Evolutionary conservation across 2,888 invertebrate genomes (phyloP).

Genomic region (Perdita meconis): DNA sequence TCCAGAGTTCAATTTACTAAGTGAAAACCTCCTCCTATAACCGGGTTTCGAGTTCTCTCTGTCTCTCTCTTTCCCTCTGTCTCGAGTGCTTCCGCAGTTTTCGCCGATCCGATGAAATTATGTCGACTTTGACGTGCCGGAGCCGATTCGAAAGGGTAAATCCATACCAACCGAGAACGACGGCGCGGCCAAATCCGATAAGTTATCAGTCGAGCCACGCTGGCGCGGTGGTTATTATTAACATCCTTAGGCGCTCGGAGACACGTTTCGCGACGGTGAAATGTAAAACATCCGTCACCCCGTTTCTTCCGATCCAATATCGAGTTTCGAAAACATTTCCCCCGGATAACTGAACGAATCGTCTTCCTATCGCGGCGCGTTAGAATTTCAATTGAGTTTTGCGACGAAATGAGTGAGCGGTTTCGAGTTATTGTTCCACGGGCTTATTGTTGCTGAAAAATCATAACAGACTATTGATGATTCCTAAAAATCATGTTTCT

Average conservation of each 20-base stretch:
- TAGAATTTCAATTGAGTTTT: not conserved
- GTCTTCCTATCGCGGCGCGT: too few relatives aligned
- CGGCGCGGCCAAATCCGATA: constrained; percentile 32
- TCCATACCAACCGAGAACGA: constrained; percentile 27
- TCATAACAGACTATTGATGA: too few relatives aligned
- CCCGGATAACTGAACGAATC: not conserved
- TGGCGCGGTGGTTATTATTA: constrained; percentile 29
- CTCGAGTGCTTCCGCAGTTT: constrained; percentile 62
- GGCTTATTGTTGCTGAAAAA: too few relatives aligned
- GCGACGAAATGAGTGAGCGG: too few relatives aligned
- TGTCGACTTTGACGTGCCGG: constrained; percentile 61
- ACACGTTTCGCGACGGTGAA: not conserved
- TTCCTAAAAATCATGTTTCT: too few relatives aligned
- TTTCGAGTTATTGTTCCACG: too few relatives aligned
- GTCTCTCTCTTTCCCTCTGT: constrained; percentile 10
- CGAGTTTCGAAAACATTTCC: not conserved
- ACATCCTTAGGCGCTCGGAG: not conserved
- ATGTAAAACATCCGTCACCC: not conserved
- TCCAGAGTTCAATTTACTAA: constrained; percentile 78
- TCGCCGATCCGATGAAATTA: constrained; percentile 73
- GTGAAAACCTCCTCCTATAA: constrained; percentile 75
- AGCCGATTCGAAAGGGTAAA: constrained; percentile 56
- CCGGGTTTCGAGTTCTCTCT: constrained; percentile 50
- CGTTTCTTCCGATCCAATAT: not conserved
- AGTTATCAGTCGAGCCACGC: constrained; percentile 13